These are phyloP conservation scores for Heliconius eleuchia DNA, from an alignment of 1,140 invertebrate species.

Conservation along the genomic window DNA sequence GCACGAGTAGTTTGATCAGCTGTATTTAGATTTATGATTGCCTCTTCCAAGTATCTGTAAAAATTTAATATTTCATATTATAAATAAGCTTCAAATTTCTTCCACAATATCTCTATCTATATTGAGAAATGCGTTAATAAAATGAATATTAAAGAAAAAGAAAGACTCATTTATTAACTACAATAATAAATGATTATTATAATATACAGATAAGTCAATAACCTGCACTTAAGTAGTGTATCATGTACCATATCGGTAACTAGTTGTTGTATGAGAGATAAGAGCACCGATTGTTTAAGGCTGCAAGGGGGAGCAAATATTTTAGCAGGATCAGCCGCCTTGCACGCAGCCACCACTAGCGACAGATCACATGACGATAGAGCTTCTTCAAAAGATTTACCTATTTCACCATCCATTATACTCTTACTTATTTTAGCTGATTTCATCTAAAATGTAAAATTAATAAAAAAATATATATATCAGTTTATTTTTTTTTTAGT, in stretches of 20 bases:
- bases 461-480: neutral
- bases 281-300: conserved; percentile 90
- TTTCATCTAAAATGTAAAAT: conserved; percentile 60
- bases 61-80: neutral
- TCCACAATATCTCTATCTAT: too few species aligned
- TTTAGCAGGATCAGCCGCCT: conserved; percentile 87
- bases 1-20: conserved; percentile 88
- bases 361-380: conserved; percentile 91
- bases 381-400: conserved; percentile 93
- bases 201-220: neutral
- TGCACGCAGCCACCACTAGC: conserved; percentile 91
- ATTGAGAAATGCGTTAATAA: too few species aligned
- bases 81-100: neutral
- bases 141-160: too few species aligned
- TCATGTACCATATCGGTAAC: conserved; percentile 92
- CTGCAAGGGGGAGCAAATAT: conserved; percentile 87
- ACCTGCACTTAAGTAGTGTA: conserved; percentile 94
- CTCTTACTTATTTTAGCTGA: conserved; percentile 87
- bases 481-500: too few species aligned
- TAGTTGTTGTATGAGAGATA: conserved; percentile 95
- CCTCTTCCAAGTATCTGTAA: conserved; percentile 92
- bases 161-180: neutral
- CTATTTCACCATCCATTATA: conserved; percentile 87
- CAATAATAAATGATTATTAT: neutral
- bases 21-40: conserved; percentile 89